Percentiles rank a stretch among this genome's conserved stretches.
These are phyloP conservation scores for Crocuta crocuta DNA, from an alignment of 2,113 vertebrate genomes.

Conservation along the genomic window DNA sequence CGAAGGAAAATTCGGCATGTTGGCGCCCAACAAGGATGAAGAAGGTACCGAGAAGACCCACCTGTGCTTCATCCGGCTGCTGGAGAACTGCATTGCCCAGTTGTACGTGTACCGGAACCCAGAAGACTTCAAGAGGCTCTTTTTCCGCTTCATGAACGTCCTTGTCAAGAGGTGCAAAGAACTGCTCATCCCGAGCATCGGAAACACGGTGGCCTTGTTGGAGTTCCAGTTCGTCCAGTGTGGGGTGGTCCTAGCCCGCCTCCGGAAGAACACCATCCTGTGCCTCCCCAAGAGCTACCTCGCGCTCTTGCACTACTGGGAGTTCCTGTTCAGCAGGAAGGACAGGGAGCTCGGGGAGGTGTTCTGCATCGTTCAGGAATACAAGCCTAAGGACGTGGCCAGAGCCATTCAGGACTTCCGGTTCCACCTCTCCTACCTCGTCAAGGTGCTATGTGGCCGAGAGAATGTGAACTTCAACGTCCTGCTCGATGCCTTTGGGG, in stretches of 20 bases:
- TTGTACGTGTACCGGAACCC: conserved; percentile 86
- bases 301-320: conserved; percentile 88
- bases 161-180: conserved; percentile 84
- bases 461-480: conserved; percentile 84
- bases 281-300: conserved; percentile 90
- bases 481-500: conserved; percentile 86
- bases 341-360: conserved; percentile 78
- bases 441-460: conserved; percentile 85
- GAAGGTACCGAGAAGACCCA: conserved; percentile 75
- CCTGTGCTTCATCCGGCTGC: conserved; percentile 89
- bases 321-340: conserved; percentile 86
- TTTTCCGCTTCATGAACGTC: conserved; percentile 90
- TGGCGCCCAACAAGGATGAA: conserved; percentile 82
- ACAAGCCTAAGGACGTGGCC: conserved; percentile 83
- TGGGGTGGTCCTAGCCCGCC: conserved; percentile 85
- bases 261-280: conserved; percentile 81
- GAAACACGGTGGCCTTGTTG: conserved; percentile 86
- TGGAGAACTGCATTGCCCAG: conserved; percentile 86
- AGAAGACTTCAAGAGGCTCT: conserved; percentile 84
- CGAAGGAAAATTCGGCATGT: conserved; percentile 88
- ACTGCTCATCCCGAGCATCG: conserved; percentile 86
- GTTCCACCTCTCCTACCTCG: conserved; percentile 86
- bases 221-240: conserved; percentile 89
- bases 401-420: conserved; percentile 82
- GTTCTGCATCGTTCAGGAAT: conserved; percentile 87